A percentile compares a stretch with the other conserved stretches of the same genome.
These are phyloP conservation scores for Caenorhabditis afra DNA, from an alignment of 2,888 invertebrate genomes.

Conservation along the genomic window DNA sequence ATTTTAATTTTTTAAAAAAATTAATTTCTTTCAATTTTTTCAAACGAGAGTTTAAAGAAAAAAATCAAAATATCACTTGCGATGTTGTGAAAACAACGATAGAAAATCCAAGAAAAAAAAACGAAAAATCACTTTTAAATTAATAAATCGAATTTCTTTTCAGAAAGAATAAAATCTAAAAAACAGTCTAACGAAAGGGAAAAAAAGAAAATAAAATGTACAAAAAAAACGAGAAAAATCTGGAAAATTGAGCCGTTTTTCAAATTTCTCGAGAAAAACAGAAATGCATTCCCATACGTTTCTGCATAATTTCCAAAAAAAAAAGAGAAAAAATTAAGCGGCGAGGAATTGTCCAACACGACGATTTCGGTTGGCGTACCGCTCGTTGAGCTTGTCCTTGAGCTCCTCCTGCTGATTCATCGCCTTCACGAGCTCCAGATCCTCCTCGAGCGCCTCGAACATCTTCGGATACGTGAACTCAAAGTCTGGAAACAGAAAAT, in stretches of 20 bases:
- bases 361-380: slow-evolving; percentile 70
- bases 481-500: slow-evolving; percentile 38
- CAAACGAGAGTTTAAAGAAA: no score
- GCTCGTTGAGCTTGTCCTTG: slow-evolving; percentile 63
- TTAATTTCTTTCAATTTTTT: neutral
- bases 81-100: no score
- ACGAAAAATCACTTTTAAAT: neutral
- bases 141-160: neutral
- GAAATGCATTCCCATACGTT: no score
- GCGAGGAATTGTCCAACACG: slow-evolving; percentile 66
- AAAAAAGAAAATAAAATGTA: slow-evolving; percentile 30
- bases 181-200: slow-evolving; percentile 12
- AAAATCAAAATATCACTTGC: neutral
- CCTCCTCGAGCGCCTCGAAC: slow-evolving; percentile 65
- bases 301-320: no score
- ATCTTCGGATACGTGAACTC: slow-evolving; percentile 69
- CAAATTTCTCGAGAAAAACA: no score
- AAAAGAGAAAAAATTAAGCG: slow-evolving; percentile 42
- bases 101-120: no score
- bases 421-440: slow-evolving; percentile 51
- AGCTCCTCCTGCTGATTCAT: slow-evolving; percentile 63
- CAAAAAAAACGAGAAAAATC: no score
- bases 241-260: no score
- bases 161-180: no score
- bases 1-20: slow-evolving; percentile 2